Conservation (phyloP, 2,113 vertebrate species). For the Coptodon bakossiorum region DNA sequence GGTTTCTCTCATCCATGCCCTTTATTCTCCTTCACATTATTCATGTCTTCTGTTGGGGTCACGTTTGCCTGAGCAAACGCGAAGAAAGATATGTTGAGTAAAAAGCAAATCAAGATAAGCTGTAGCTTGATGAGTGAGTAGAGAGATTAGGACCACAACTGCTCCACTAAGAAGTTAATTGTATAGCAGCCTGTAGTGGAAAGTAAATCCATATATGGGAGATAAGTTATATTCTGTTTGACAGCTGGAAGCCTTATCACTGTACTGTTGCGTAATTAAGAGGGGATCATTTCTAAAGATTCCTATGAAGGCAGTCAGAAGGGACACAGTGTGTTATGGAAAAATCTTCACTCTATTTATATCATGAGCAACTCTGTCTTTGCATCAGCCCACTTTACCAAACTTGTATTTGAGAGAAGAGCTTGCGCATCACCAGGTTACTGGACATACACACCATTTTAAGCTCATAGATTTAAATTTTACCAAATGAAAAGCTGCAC, state of each 20-base stretch:
- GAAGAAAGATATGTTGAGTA: neutral
- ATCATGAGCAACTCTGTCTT: neutral
- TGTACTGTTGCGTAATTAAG: neutral
- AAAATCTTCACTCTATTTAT: neutral
- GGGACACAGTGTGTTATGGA: neutral
- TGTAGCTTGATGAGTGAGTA: neutral
- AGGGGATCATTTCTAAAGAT: neutral
- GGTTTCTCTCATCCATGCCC: neutral
- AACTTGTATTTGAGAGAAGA: neutral
- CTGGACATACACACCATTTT: neutral
- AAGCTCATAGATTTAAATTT: neutral
- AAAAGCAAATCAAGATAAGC: constrained; percentile 8
- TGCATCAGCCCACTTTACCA: neutral
- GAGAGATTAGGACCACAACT: constrained; percentile 14
- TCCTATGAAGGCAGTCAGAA: neutral
- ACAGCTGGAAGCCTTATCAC: constrained; percentile 21
- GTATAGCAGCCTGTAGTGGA: neutral
- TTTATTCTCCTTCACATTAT: neutral
- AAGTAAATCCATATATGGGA: neutral
- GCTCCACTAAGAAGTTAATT: neutral
- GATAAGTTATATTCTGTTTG: neutral
- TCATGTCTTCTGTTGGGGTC: neutral
- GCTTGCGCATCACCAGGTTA: neutral
- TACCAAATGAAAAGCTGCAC: neutral
- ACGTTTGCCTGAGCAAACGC: neutral